Percentiles rank a stretch among this genome's conserved stretches.
These are phyloP conservation scores for Tupaia tana DNA, from an alignment of 2,113 vertebrate genomes.

Conservation along the genomic window DNA sequence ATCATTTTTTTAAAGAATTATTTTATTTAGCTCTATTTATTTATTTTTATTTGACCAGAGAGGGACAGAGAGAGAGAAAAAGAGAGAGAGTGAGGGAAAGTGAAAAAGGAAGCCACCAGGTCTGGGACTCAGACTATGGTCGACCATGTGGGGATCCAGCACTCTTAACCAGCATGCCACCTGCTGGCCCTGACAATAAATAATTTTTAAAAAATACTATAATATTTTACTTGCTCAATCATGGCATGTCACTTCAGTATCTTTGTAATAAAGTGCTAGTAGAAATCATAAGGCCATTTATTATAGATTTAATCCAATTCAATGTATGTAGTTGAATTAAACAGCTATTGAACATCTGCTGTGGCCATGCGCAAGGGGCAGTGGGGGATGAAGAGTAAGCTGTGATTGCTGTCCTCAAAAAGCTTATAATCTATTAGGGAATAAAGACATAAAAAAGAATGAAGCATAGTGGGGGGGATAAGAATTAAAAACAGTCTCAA, in stretches of 20 bases:
- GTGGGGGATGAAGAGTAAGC: background rate
- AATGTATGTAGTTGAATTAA: slow-evolving; percentile 5
- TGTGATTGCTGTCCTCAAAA: background rate
- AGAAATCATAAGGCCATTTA: background rate
- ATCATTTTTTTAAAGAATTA: too few relatives aligned
- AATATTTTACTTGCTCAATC: background rate
- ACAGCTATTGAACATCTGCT: background rate
- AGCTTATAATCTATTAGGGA: background rate
- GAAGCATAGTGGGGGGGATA: background rate
- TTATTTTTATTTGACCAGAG: too few relatives aligned
- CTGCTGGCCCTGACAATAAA: too few relatives aligned
- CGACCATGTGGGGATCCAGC: too few relatives aligned
- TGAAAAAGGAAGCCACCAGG: too few relatives aligned
- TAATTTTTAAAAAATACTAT: background rate
- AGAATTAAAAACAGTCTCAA: too few relatives aligned
- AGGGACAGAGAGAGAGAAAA: too few relatives aligned
- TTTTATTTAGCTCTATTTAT: too few relatives aligned
- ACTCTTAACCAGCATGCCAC: too few relatives aligned
- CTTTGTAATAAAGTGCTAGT: background rate
- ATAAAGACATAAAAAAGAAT: background rate
- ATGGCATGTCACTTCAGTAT: background rate
- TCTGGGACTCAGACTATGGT: too few relatives aligned
- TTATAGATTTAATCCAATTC: background rate
- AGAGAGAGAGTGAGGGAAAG: too few relatives aligned
- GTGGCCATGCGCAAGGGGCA: background rate